phyloP scores from a whole-genome alignment of 2,797 vertebrate genomes.

The Melanotaenia trifasciata region DNA sequence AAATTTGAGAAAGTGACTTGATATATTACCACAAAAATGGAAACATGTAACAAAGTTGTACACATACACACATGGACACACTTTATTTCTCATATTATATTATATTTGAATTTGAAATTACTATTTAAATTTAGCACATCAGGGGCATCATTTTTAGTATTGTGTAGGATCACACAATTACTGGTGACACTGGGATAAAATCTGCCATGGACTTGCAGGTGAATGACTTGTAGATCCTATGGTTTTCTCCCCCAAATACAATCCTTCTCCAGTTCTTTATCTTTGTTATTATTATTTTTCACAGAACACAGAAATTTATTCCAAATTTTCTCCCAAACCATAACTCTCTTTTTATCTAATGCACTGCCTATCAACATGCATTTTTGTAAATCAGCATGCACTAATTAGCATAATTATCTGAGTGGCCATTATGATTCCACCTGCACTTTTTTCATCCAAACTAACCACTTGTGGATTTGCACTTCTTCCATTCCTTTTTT shows the following conservation, averaged over 20 bases:
- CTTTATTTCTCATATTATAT: not conserved
- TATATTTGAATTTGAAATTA: no score
- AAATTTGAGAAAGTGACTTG: no score
- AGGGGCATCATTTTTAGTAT: no score
- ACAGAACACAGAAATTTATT: not conserved
- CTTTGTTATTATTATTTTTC: no score
- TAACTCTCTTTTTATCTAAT: no score
- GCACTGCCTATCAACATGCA: no score
- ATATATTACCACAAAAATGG: no score
- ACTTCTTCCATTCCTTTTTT: not conserved
- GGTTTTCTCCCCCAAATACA: not conserved
- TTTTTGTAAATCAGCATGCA: no score
- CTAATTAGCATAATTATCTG: constrained; percentile 38
- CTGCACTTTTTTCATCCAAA: not conserved
- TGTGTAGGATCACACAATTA: no score
- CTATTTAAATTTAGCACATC: no score
- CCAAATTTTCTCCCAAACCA: not conserved
- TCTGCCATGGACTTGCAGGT: not conserved
- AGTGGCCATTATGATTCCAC: constrained; percentile 7
- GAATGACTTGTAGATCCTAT: not conserved
- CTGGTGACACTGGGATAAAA: no score
- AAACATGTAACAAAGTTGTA: no score
- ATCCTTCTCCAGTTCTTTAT: not conserved
- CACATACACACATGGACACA: not conserved
- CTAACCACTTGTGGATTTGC: not conserved